Evolutionary conservation across 2,113 vertebrate species (phyloP).

Genomic region (Meleagris gallopavo): DNA sequence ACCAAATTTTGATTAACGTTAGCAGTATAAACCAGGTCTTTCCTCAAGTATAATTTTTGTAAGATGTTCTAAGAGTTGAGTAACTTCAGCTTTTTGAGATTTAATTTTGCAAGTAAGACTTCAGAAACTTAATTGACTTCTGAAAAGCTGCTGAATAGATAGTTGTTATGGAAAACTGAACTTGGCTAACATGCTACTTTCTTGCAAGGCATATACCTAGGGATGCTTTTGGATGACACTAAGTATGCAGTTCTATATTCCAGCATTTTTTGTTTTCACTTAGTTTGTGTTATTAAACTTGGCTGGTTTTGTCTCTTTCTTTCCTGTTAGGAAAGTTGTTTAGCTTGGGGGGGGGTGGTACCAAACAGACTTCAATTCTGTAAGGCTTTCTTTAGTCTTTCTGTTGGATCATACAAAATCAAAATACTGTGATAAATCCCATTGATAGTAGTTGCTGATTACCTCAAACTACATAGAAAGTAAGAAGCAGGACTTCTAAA

Average conservation of each 20-base stretch:
- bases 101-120: constrained; percentile 18
- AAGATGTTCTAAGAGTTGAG: constrained; percentile 32
- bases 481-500: not conserved
- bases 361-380: not conserved
- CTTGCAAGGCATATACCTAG: not conserved
- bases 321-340: not conserved
- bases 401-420: not conserved
- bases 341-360: not conserved
- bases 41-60: constrained; percentile 24
- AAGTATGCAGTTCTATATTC: constrained; percentile 26
- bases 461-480: not conserved
- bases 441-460: not conserved
- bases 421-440: not conserved
- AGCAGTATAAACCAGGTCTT: constrained; percentile 9
- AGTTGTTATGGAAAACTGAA: not conserved
- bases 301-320: not conserved
- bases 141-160: constrained; percentile 27
- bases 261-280: not conserved
- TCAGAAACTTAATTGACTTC: not conserved
- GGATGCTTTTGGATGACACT: constrained; percentile 7
- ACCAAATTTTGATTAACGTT: constrained; percentile 78
- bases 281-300: not conserved
- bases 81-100: constrained; percentile 41
- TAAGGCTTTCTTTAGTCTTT: not conserved
- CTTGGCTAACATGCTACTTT: not conserved